Evolutionary conservation across 2,113 vertebrate genomes (phyloP).

Genomic region (Heterochromis multidens): DNA sequence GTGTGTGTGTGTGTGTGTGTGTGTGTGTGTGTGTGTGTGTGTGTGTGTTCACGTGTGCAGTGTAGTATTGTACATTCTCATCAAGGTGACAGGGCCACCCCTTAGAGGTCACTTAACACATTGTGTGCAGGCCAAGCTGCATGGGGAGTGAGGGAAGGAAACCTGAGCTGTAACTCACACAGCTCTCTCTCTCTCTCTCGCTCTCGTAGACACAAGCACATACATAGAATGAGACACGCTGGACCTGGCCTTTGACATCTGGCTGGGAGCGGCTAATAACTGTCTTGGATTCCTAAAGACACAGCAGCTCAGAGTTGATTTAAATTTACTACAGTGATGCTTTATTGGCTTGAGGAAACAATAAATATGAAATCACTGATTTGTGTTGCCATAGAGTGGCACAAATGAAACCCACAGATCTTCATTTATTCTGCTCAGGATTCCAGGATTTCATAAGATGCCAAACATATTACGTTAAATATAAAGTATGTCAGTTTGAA

Average conservation of each 20-base stretch:
- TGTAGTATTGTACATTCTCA: conserved; percentile 10
- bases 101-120: conserved; percentile 74
- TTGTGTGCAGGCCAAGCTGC: conserved; percentile 62
- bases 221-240: conserved; percentile 21
- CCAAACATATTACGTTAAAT: not conserved
- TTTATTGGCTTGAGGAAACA: not conserved
- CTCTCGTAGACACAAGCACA: not conserved
- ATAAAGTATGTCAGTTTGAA: not conserved
- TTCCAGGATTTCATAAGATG: not conserved
- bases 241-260: conserved; percentile 42
- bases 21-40: not conserved
- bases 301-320: not conserved
- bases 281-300: conserved; percentile 28
- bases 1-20: not conserved
- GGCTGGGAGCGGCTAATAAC: conserved; percentile 44
- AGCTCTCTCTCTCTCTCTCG: not conserved
- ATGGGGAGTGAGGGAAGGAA: conserved; percentile 64
- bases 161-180: conserved; percentile 69
- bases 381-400: not conserved
- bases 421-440: not conserved
- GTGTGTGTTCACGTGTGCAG: not conserved
- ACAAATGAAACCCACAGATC: not conserved
- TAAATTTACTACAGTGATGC: not conserved
- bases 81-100: conserved; percentile 72
- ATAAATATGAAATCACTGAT: not conserved